A percentile compares a stretch with the other conserved stretches of the same genome.
Evolutionary conservation across 2,113 vertebrate species (phyloP).

Genomic region (Heteronetta atricapilla): DNA sequence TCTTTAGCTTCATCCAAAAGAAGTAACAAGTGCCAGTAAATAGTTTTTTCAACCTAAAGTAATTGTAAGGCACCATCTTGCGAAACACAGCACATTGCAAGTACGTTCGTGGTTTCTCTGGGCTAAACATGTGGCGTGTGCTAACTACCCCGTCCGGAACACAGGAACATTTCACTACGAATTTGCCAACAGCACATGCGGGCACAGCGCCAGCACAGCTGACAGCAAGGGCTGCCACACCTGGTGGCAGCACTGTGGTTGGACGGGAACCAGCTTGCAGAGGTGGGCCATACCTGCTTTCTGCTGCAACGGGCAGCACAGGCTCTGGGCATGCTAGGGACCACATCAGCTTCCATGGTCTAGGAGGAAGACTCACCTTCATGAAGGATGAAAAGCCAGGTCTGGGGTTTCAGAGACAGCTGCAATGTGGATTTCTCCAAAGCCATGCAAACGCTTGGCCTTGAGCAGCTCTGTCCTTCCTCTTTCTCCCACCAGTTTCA

Average conservation of each 20-base stretch:
- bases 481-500: neutral
- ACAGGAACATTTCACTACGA: too few relatives aligned
- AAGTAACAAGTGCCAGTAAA: neutral
- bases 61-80: neutral
- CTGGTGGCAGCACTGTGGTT: neutral
- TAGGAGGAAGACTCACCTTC: neutral
- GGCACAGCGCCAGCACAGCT: neutral
- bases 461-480: neutral
- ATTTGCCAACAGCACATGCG: neutral
- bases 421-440: neutral
- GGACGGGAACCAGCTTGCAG: neutral
- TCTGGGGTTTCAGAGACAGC: neutral
- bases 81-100: neutral
- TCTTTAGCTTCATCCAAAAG: neutral
- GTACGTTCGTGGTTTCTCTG: neutral
- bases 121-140: neutral
- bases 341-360: neutral
- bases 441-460: neutral
- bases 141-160: neutral
- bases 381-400: too few relatives aligned
- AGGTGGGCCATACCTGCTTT: neutral
- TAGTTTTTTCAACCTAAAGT: neutral
- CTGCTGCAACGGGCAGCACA: neutral
- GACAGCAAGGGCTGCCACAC: neutral
- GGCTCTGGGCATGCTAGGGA: neutral